Conservation (phyloP, 1,140 invertebrate genomes). For the Meteorus sp. region DNA sequence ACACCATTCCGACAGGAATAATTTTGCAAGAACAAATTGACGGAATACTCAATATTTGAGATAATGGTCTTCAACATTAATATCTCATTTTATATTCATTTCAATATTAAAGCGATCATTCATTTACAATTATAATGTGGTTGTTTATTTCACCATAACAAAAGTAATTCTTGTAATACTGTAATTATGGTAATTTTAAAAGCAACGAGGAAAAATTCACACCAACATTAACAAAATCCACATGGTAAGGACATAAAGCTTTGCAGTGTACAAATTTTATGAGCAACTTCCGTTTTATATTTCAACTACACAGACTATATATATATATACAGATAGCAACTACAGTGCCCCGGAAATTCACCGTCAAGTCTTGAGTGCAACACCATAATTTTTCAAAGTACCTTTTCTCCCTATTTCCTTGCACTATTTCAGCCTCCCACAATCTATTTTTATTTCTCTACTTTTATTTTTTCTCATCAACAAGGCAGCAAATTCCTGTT, state of each 20-base stretch:
- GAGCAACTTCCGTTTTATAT: slow-evolving; percentile 37
- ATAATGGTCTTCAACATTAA: too few relatives aligned
- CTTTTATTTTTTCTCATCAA: background rate
- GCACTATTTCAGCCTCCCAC: background rate
- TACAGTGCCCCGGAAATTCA: slow-evolving; percentile 10
- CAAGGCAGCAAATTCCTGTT: too few relatives aligned
- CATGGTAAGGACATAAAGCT: background rate
- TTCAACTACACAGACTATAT: slow-evolving; percentile 30
- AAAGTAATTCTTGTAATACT: background rate
- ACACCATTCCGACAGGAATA: too few relatives aligned
- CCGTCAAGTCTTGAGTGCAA: slow-evolving; percentile 1
- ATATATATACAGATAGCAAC: background rate
- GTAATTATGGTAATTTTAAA: background rate
- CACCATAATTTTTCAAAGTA: slow-evolving; percentile 4
- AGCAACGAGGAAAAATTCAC: background rate
- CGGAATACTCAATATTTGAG: too few relatives aligned
- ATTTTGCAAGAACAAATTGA: too few relatives aligned
- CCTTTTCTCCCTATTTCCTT: background rate
- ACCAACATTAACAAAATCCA: background rate
- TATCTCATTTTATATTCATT: too few relatives aligned
- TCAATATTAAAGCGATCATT: too few relatives aligned
- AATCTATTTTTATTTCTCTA: background rate
- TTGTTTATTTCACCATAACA: background rate
- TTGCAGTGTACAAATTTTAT: slow-evolving; percentile 29
- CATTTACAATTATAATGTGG: too few relatives aligned